Conservation (phyloP, 2,888 invertebrate genomes). For the Orthosia cruda region DNA sequence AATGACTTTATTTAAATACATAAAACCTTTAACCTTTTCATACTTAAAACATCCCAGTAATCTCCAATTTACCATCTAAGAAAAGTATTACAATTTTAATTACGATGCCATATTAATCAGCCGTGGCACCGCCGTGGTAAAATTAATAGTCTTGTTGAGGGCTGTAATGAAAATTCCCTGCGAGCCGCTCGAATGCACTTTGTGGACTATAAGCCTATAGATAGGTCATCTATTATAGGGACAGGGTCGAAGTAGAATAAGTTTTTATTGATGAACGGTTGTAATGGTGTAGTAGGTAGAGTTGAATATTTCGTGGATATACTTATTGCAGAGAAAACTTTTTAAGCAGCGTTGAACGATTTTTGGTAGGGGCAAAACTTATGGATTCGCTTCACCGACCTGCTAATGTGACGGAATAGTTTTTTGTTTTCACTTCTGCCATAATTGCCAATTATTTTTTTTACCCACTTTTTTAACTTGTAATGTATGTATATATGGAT, state of each 20-base stretch:
- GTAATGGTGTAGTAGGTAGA: not conserved
- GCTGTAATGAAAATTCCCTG: constrained; percentile 65
- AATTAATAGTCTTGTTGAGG: constrained; percentile 53
- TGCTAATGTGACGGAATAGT: too few species aligned
- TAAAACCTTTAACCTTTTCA: not conserved
- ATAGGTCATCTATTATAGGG: constrained; percentile 7
- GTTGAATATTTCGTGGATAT: too few species aligned
- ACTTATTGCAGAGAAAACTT: too few species aligned
- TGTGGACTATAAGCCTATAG: constrained; percentile 11
- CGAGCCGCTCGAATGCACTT: constrained; percentile 49
- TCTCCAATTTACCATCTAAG: not conserved
- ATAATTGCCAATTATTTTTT: too few species aligned
- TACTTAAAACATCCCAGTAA: not conserved
- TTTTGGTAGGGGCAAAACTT: too few species aligned
- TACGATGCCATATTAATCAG: constrained; percentile 31
- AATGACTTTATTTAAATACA: too few species aligned
- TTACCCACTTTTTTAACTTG: too few species aligned
- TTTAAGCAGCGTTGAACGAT: too few species aligned
- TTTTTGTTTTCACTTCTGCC: too few species aligned
- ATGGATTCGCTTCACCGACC: too few species aligned
- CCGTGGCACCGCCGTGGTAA: constrained; percentile 23
- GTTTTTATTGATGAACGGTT: not conserved
- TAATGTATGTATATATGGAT: too few species aligned
- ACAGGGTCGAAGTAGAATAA: not conserved
- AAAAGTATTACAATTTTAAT: constrained; percentile 46